phyloP scores from a whole-genome alignment of 2,797 vertebrate species.

The Antennarius maculatus region DNA sequence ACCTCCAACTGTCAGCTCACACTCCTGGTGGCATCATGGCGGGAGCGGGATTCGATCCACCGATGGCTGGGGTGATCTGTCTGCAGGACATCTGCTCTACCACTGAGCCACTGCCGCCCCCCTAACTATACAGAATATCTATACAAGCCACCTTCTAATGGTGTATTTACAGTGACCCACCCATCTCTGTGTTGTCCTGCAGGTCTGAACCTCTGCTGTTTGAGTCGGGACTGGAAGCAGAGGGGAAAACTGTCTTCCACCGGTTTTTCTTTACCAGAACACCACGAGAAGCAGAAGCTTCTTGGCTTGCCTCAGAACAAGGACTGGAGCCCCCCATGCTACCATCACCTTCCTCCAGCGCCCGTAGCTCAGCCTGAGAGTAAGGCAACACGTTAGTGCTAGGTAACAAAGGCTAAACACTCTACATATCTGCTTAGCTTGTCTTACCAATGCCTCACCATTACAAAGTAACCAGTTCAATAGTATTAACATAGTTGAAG shows the following conservation, averaged over 20 bases:
- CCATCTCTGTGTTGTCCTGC: slow-evolving; percentile 78
- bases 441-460: too few species aligned
- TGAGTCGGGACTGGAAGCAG: slow-evolving; percentile 88
- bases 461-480: too few species aligned
- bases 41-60: too few species aligned
- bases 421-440: too few species aligned
- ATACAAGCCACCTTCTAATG: neutral
- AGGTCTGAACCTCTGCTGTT: slow-evolving; percentile 86
- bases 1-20: too few species aligned
- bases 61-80: too few species aligned
- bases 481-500: too few species aligned
- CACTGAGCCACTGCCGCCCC: too few species aligned
- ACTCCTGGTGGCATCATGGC: too few species aligned
- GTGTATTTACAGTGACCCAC: slow-evolving; percentile 49
- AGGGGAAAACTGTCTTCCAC: slow-evolving; percentile 92
- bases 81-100: too few species aligned
- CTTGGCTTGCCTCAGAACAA: slow-evolving; percentile 91
- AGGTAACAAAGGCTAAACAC: neutral
- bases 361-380: slow-evolving; percentile 92
- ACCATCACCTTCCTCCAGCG: slow-evolving; percentile 94
- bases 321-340: slow-evolving; percentile 93
- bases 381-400: neutral
- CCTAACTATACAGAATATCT: neutral
- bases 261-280: slow-evolving; percentile 83
- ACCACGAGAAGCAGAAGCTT: slow-evolving; percentile 76